A percentile compares a stretch with the other conserved stretches of the same genome.
These are phyloP conservation scores for Strigops habroptila DNA, from an alignment of 2,113 vertebrate species.

Conservation along the genomic window DNA sequence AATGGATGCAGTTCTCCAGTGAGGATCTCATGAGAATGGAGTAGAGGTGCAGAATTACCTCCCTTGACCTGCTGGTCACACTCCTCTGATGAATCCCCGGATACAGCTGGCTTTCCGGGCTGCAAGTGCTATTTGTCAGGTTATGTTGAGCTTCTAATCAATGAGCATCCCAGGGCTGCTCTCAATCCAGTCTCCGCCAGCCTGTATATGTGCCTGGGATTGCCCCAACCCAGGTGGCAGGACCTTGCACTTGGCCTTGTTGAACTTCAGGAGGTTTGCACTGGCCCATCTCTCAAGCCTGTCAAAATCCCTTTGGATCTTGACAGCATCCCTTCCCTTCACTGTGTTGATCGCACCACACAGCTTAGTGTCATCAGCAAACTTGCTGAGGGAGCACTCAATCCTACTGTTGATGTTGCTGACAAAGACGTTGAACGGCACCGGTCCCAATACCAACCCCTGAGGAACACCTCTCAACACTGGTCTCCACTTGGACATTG, in stretches of 20 bases:
- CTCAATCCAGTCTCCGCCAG: not conserved
- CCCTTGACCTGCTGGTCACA: not conserved
- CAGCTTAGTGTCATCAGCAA: not conserved
- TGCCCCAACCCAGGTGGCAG: not conserved
- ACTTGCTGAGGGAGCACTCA: not conserved
- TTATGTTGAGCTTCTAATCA: not conserved
- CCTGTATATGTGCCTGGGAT: not conserved
- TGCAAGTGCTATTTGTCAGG: not conserved
- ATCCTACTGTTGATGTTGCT: not conserved
- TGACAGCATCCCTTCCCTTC: not conserved
- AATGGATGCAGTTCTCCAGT: not conserved
- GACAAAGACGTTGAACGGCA: not conserved
- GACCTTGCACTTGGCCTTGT: not conserved
- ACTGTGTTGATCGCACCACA: not conserved
- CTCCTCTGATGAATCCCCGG: not conserved
- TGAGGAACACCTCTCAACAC: not conserved
- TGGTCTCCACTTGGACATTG: not conserved
- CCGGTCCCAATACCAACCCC: not conserved
- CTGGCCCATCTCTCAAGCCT: not conserved
- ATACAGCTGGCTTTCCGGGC: not conserved
- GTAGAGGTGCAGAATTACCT: not conserved
- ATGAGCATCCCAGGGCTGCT: not conserved
- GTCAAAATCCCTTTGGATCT: not conserved
- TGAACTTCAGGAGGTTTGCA: not conserved
- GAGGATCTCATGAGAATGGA: not conserved